Evolutionary conservation across 92 coral and sea anemone genomes (phyloP).

Genomic region (Epizoanthus stellaris): DNA sequence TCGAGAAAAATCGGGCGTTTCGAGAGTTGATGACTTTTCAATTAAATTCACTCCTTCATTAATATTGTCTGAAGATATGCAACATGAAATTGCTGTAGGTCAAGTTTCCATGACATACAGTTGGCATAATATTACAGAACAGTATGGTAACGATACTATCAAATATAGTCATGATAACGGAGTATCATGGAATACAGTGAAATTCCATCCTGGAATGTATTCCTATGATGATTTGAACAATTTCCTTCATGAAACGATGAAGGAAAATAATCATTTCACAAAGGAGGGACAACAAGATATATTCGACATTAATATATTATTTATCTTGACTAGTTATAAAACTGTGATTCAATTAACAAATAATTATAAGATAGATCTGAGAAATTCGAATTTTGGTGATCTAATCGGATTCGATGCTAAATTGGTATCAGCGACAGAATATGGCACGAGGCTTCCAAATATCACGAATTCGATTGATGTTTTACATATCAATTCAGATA

Average conservation of each 20-base stretch:
- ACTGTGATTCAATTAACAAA: not conserved
- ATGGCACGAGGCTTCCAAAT: constrained; percentile 13
- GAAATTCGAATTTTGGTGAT: too few species aligned
- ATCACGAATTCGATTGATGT: constrained; percentile 15
- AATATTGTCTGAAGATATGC: not conserved
- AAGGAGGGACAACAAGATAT: not conserved
- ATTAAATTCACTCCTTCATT: constrained; percentile 32
- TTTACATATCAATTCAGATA: constrained; percentile 4
- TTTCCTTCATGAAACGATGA: not conserved
- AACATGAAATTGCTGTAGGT: constrained; percentile 6
- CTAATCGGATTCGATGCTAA: constrained; percentile 21
- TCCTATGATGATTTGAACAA: not conserved
- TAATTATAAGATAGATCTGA: too few species aligned
- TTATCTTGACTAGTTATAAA: constrained; percentile 7
- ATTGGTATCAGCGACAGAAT: constrained; percentile 2
- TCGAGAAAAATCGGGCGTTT: constrained; percentile 15
- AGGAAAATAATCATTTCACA: not conserved
- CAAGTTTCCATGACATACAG: constrained; percentile 28
- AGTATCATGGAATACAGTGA: not conserved
- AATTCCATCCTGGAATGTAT: not conserved
- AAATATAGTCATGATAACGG: constrained; percentile 2
- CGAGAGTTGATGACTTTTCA: constrained; percentile 15
- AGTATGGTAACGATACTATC: not conserved
- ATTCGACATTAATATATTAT: constrained; percentile 18
- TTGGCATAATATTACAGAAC: constrained; percentile 16